Evolutionary conservation across 2,888 invertebrate genomes (phyloP).

Genomic region (Polyploca ridens): DNA sequence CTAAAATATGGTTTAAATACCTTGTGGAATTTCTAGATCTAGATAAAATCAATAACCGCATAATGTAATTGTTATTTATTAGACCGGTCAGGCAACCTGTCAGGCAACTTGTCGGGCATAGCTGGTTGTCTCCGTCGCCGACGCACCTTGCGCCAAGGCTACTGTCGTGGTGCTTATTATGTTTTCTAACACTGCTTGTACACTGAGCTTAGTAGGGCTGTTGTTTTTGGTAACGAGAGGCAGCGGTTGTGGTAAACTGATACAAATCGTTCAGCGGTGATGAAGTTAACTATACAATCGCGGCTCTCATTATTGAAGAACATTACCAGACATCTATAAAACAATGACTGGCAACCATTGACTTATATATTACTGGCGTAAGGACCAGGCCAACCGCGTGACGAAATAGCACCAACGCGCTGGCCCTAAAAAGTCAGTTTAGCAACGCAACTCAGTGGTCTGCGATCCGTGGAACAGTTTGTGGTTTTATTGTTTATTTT

Average conservation of each 20-base stretch:
- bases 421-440: too few relatives aligned
- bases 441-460: too few relatives aligned
- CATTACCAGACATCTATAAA: too few relatives aligned
- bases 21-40: neutral
- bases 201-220: neutral
- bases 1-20: neutral
- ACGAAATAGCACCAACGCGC: too few relatives aligned
- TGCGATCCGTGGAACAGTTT: too few relatives aligned
- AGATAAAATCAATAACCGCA: neutral
- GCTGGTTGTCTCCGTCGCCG: constrained; percentile 5
- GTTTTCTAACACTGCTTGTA: constrained; percentile 1
- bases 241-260: neutral
- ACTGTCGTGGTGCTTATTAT: neutral
- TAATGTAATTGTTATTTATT: constrained; percentile 4
- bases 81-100: neutral
- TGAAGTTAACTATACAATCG: too few relatives aligned
- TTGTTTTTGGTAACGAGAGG: neutral
- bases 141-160: constrained; percentile 5
- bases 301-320: too few relatives aligned
- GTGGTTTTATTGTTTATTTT: too few relatives aligned
- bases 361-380: too few relatives aligned
- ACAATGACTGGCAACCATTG: too few relatives aligned
- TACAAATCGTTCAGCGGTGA: too few relatives aligned
- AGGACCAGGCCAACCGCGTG: too few relatives aligned
- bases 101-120: neutral